A percentile compares a stretch with the other conserved stretches of the same genome.
phyloP scores from a whole-genome alignment of 2,888 invertebrate species.

The Linhomoeus sp. region DNA sequence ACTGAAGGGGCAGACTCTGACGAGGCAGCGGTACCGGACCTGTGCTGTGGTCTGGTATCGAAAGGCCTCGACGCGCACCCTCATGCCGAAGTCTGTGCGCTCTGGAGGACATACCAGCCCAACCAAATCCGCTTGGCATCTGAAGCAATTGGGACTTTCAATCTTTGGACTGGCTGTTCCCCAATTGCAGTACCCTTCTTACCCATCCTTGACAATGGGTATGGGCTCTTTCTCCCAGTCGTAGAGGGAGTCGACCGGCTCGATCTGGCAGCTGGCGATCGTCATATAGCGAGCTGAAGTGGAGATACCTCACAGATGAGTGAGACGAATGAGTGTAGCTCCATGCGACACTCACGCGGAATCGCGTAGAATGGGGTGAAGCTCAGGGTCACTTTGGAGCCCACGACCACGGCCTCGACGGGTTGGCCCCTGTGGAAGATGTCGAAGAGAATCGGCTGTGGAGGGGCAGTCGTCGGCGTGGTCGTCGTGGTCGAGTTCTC shows the following conservation, averaged over 20 bases:
- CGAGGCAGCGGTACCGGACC: conserved; percentile 24
- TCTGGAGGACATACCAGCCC: conserved; percentile 25
- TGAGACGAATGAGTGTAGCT: background rate
- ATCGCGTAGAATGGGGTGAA: conserved; percentile 25
- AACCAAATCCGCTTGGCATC: conserved; percentile 21
- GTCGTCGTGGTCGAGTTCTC: conserved; percentile 4
- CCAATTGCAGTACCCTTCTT: too few species aligned
- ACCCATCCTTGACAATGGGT: conserved; percentile 18
- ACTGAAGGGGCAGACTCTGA: conserved; percentile 23
- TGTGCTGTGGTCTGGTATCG: conserved; percentile 27
- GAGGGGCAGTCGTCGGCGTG: conserved; percentile 5
- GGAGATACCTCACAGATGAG: too few species aligned
- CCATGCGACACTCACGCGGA: conserved; percentile 14
- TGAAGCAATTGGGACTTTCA: background rate
- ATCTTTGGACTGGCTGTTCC: too few species aligned
- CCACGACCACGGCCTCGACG: conserved; percentile 26
- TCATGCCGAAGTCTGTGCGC: conserved; percentile 21
- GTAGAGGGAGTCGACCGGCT: conserved; percentile 20
- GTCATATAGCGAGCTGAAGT: conserved; percentile 13
- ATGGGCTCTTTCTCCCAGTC: conserved; percentile 27
- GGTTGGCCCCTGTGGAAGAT: conserved; percentile 25
- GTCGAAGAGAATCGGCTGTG: conserved; percentile 21
- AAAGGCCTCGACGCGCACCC: conserved; percentile 26
- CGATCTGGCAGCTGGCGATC: conserved; percentile 25
- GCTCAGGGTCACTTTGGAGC: conserved; percentile 20